These are phyloP conservation scores for Onychorhynchus coronatus DNA, from an alignment of 2,113 vertebrate species.

Conservation along the genomic window DNA sequence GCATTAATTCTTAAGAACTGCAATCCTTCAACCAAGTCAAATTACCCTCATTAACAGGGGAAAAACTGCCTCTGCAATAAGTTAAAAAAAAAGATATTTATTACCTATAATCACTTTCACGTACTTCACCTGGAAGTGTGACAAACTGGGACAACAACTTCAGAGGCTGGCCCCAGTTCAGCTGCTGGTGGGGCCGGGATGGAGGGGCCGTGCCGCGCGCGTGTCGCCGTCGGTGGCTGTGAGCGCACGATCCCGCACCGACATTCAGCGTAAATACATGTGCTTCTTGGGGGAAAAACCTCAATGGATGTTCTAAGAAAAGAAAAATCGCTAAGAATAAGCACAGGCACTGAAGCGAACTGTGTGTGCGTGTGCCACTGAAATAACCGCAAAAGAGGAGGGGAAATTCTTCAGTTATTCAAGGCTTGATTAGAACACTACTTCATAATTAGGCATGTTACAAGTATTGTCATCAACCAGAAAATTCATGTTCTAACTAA, in stretches of 20 bases:
- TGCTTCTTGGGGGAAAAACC: conserved; percentile 24
- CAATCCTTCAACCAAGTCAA: conserved; percentile 99
- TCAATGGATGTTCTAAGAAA: conserved; percentile 44
- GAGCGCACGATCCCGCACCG: neutral
- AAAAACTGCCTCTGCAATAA: conserved; percentile 99
- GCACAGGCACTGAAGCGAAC: conserved; percentile 52
- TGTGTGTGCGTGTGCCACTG: conserved; percentile 52
- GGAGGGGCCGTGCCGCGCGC: neutral
- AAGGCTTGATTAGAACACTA: conserved; percentile 65
- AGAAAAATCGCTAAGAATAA: conserved; percentile 52
- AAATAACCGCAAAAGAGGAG: conserved; percentile 64
- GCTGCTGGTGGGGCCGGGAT: neutral
- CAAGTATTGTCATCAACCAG: conserved; percentile 67
- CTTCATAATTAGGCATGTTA: conserved; percentile 69
- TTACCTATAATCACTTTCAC: conserved; percentile 94
- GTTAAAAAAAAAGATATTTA: conserved; percentile 88
- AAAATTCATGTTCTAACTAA: conserved; percentile 68
- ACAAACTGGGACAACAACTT: conserved; percentile 59
- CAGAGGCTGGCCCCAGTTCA: conserved; percentile 20
- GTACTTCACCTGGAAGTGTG: conserved; percentile 70
- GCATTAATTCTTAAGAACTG: conserved; percentile 99
- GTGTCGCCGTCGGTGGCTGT: neutral
- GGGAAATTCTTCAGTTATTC: conserved; percentile 62
- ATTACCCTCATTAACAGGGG: conserved; percentile 99
- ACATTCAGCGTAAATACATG: neutral